Evolutionary conservation across 2,888 invertebrate species (phyloP).

Genomic region (Busseola fusca): DNA sequence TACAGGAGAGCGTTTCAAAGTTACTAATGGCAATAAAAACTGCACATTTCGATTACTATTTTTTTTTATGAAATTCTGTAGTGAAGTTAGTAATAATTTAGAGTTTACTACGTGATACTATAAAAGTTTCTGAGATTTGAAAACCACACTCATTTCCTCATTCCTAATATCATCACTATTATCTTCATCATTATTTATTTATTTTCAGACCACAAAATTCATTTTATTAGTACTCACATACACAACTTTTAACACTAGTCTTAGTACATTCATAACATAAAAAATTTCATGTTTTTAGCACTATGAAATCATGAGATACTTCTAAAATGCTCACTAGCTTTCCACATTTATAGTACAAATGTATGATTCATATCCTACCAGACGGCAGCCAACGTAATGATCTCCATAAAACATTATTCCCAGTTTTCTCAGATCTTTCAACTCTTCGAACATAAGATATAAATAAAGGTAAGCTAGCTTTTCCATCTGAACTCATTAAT

Average conservation of each 20-base stretch:
- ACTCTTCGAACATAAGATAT: conserved; percentile 45
- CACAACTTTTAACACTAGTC: background rate
- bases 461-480: conserved; percentile 56
- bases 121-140: too few species aligned
- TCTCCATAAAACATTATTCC: conserved; percentile 44
- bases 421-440: conserved; percentile 28
- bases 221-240: background rate
- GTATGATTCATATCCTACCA: conserved; percentile 28
- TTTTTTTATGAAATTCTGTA: too few species aligned
- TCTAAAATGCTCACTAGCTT: background rate
- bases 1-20: too few species aligned
- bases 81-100: too few species aligned
- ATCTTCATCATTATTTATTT: background rate
- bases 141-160: background rate
- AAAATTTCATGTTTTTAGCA: background rate
- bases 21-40: too few species aligned
- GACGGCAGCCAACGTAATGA: conserved; percentile 21
- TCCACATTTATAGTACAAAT: conserved; percentile 6
- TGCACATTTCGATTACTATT: too few species aligned
- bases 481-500: conserved; percentile 59
- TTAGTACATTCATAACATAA: background rate
- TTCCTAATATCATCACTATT: background rate
- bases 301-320: background rate
- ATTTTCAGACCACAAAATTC: background rate
- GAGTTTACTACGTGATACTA: too few species aligned